Conservation (phyloP, 2,113 vertebrate genomes). For the Alaudala cheleensis region DNA sequence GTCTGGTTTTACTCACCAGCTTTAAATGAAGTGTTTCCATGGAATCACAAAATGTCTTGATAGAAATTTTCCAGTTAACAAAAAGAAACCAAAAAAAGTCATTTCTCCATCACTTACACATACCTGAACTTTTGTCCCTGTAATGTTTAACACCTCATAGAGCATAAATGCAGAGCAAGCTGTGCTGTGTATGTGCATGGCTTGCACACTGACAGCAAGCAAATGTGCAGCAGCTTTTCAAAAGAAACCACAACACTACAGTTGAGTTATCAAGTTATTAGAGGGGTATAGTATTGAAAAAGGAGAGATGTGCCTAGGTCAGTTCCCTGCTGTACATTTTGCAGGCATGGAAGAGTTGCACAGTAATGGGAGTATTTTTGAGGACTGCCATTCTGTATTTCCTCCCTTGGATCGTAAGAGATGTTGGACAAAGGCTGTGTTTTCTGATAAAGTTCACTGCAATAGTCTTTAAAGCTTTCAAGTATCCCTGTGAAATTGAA, state of each 20-base stretch:
- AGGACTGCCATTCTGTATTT: background rate
- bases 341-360: background rate
- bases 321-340: background rate
- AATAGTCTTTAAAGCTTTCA: background rate
- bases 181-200: background rate
- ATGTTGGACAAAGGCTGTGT: background rate
- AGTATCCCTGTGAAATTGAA: background rate
- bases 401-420: background rate
- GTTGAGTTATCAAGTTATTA: background rate
- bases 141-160: background rate
- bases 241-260: accelerated
- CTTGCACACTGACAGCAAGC: background rate
- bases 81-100: background rate
- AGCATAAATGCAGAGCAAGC: background rate
- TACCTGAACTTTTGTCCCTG: background rate
- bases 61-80: background rate
- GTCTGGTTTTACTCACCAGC: background rate
- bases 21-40: background rate
- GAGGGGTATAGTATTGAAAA: background rate
- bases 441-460: background rate
- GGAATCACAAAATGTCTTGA: background rate
- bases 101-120: background rate
- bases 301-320: background rate
- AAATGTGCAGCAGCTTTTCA: background rate
- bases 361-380: background rate